Base-by-base conservation (phyloP, 2,113 vertebrate species). In the Promerops cafer region DNA sequence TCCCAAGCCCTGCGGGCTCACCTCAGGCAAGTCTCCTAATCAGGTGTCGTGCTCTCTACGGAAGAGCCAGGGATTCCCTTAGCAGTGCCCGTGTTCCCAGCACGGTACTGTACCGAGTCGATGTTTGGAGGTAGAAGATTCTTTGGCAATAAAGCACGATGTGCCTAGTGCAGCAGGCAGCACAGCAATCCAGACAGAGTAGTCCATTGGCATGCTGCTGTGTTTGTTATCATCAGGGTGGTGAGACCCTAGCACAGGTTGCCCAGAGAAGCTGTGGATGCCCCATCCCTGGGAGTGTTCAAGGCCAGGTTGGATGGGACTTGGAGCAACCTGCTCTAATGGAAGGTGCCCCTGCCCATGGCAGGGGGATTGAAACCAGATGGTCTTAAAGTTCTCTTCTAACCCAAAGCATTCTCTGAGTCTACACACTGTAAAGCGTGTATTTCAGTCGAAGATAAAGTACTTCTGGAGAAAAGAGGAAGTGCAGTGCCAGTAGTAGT, bases 341-440 rank as follows among this genome's bases (percentile, higher is more conserved):
- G 16, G 20, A 37, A 64, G 19, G 4, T 66, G 28, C 9, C 40
- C 4, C 31, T 70, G 45, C 11, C 12, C 1, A 1, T 35, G 52
- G 12, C 12, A 20, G 33, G 11, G 11, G 31, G 11, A 1, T 21
- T n/a, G 39, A 33, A 44, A 50, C 11, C 9, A 20, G 37, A 1
- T 45, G 27, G 9, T 42, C 30, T 19, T 49, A 22, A 30, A 64
- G 35, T 50, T 26, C 20, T 37, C 6, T 74, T 65, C 22, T 24
- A 15, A 10, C 17, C n/a, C 52, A 61, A 85, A 68, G 28, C 5
- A 3, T n/a, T 80, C 22, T 40, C 12, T 49, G 37, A 27, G 33
- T 44, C 12, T 28, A 1, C 5, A 8, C 8, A 2, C 33, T 42
- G 11, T 57, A 37, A 74, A 54, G 11, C 1, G 0, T 52, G 9